phyloP scores from a whole-genome alignment of 2,797 vertebrate genomes.

The Falco peregrinus region DNA sequence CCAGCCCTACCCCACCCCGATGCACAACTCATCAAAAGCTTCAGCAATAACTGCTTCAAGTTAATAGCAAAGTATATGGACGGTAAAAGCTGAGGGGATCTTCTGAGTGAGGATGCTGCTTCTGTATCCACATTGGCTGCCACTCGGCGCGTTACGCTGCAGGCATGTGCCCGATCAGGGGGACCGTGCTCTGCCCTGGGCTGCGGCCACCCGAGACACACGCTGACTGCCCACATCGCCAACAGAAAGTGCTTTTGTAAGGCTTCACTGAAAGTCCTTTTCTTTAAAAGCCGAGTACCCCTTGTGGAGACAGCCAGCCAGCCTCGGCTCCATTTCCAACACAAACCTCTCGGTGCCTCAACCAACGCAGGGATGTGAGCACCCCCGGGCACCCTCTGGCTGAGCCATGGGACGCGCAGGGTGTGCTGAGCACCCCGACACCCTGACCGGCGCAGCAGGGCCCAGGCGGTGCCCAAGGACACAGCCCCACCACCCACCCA shows the following conservation, averaged over 20 bases:
- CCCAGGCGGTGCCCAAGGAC: too few species aligned
- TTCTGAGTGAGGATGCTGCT: neutral
- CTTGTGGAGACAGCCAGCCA: neutral
- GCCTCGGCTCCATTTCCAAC: neutral
- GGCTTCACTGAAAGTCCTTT: neutral
- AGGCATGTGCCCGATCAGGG: neutral
- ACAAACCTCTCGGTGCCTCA: neutral
- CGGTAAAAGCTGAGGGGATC: neutral
- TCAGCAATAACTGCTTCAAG: neutral
- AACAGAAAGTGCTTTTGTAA: neutral
- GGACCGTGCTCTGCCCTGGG: neutral
- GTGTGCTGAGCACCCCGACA: rapidly evolving
- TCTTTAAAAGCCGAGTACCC: neutral
- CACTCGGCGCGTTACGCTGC: neutral
- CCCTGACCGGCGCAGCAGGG: neutral
- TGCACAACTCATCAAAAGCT: neutral
- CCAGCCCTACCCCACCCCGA: neutral
- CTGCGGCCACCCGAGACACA: neutral
- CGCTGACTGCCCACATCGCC: neutral
- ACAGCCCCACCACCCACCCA: neutral
- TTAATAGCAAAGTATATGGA: neutral
- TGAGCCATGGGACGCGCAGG: rapidly evolving
- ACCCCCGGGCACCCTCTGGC: neutral
- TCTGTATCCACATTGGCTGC: neutral
- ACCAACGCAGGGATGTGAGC: rapidly evolving